phyloP scores from a whole-genome alignment of 2,888 invertebrate genomes.

The Harpalus rubripes region DNA sequence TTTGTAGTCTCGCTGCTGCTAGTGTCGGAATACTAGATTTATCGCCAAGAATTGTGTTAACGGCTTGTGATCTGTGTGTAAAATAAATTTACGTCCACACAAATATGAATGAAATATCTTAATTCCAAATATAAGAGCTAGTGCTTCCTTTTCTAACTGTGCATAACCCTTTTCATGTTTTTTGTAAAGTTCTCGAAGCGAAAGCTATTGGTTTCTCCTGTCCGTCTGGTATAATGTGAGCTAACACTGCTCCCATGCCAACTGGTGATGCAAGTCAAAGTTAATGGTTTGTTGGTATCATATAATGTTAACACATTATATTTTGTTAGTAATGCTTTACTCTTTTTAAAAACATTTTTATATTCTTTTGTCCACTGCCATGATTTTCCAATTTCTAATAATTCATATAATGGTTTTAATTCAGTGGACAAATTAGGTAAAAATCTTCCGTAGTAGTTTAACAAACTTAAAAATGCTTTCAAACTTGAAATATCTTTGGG shows the following conservation, averaged over 20 bases:
- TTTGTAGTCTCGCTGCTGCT: neutral
- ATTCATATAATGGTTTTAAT: constrained; percentile 7
- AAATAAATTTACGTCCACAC: no score
- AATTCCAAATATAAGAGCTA: no score
- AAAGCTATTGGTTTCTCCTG: neutral
- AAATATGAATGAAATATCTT: no score
- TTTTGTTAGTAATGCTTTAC: no score
- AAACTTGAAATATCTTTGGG: no score
- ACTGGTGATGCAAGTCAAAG: neutral
- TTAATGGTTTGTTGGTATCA: neutral
- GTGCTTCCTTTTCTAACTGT: neutral
- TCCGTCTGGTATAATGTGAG: neutral
- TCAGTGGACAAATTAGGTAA: neutral
- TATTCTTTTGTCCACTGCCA: no score
- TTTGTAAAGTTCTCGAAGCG: neutral
- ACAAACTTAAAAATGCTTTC: neutral
- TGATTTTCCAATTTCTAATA: neutral
- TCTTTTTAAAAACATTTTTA: no score
- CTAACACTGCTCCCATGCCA: neutral
- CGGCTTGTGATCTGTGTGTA: no score
- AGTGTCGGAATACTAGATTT: neutral
- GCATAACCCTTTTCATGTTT: no score
- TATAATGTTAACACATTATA: no score
- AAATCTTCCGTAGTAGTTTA: neutral
- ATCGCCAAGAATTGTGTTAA: neutral